Conservation (phyloP, 1,140 invertebrate genomes). For the Calliopsis andreniformis region DNA sequence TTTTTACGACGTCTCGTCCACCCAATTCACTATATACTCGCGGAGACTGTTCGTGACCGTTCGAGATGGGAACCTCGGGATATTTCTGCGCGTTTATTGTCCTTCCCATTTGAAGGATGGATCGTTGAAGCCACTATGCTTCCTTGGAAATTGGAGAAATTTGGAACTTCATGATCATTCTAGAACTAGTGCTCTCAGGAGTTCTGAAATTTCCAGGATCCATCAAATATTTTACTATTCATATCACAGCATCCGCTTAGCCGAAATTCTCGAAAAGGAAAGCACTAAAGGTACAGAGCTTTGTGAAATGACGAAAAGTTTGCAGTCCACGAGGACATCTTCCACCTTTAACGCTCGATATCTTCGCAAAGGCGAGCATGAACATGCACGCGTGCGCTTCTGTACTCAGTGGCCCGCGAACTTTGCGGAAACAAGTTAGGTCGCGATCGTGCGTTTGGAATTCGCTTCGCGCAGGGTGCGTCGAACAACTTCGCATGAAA, state of each 20-base stretch:
- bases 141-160: not conserved
- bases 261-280: no score
- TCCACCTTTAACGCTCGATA: not conserved
- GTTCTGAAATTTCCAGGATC: no score
- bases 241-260: no score
- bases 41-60: not conserved
- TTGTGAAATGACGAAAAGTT: not conserved
- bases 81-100: not conserved
- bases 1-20: slow-evolving; percentile 19
- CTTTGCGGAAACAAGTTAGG: not conserved
- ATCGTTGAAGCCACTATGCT: not conserved
- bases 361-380: not conserved
- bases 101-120: not conserved
- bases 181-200: no score
- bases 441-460: not conserved
- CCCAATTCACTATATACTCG: not conserved
- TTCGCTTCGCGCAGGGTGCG: slow-evolving; percentile 1
- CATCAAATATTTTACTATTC: no score
- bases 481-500: slow-evolving; percentile 3
- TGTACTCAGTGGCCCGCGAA: not conserved
- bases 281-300: no score
- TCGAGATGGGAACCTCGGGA: not conserved
- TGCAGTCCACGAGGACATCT: not conserved
- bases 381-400: not conserved
- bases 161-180: no score